Base-by-base conservation (phyloP, 2,888 invertebrate species). In the Gibbula magus region DNA sequence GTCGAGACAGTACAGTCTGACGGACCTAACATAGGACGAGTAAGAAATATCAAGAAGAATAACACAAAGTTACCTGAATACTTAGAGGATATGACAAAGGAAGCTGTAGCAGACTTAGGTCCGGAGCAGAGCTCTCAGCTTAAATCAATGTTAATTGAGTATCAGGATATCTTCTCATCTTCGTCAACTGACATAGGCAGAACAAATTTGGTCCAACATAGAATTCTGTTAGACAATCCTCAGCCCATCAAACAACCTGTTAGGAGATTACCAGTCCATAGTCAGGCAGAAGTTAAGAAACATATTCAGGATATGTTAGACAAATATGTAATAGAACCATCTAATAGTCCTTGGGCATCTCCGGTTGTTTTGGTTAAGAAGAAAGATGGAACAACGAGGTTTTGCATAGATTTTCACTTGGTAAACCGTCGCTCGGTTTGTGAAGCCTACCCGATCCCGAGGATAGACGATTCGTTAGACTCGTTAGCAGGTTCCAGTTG, bases 291-390 rank as follows among this genome's bases (percentile, higher is more conserved):
- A 32, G 52, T 79, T 53, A 39, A 67, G 13, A 29, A 53, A 10
- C 76, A 80, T 16, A 25, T 80, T 16, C 16, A 76, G 25, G 67
- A 73, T 18, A 54, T 80, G 54, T 32, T 70, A 25, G 39, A 73
- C 16, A 61, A 73, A 56, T 77, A 56, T 10, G 25, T 80, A 20
- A 80, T 80, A 16, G 80, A 80, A 45, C 52, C 78, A 25, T 74
- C 78, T 13, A 66, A 39, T n/a, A 76, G 76, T 74, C 81, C 81
- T 5, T 81, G 81, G 75, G 66, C 81, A 22, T 20, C 66, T n/a
- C 81, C 78, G 0, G 7, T 35, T 35, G 35, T 35, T 3, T 7
- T 35, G 7, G 35, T 35, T 35, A 35, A 35, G 35, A 35, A 78
- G 75, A 79, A 77, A 20, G 77, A 81, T 32, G 75, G 78, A 18